phyloP scores from a whole-genome alignment of 1,140 invertebrate species.

The Danaus plexippus region DNA sequence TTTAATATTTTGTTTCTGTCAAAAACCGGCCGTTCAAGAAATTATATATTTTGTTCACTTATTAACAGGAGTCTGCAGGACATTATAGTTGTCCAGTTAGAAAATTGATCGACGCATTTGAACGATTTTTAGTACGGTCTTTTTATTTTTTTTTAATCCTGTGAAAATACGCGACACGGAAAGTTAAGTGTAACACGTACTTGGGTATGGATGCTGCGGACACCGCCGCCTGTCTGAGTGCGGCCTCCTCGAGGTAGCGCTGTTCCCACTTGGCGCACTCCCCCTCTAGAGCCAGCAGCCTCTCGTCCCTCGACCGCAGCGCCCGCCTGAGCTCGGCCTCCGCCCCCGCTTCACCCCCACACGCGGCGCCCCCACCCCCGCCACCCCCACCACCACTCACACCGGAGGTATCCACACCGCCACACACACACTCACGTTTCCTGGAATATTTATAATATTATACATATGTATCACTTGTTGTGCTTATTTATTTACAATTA shows the following conservation, averaged over 20 bases:
- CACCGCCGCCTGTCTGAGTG: constrained; percentile 86
- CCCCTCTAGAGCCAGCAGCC: constrained; percentile 85
- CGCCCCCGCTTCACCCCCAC: constrained; percentile 69
- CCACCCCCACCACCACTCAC: constrained; percentile 24
- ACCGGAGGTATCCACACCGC: constrained; percentile 12
- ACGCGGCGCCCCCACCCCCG: constrained; percentile 64
- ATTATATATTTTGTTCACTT: too few relatives aligned
- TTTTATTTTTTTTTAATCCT: neutral
- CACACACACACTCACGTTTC: constrained; percentile 49
- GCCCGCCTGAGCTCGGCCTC: constrained; percentile 77
- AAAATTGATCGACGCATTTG: too few relatives aligned
- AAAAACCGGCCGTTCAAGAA: too few relatives aligned
- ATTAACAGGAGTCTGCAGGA: too few relatives aligned
- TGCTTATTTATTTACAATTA: too few relatives aligned
- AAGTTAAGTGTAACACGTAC: constrained; percentile 49
- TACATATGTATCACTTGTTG: neutral
- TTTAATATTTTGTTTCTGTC: too few relatives aligned
- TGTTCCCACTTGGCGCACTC: constrained; percentile 92
- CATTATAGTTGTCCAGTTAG: too few relatives aligned
- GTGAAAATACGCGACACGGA: neutral
- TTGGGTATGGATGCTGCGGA: constrained; percentile 89
- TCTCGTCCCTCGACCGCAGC: constrained; percentile 83
- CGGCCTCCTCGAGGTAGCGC: constrained; percentile 88
- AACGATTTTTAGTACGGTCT: neutral
- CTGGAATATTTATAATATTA: constrained; percentile 11